phyloP scores from a whole-genome alignment of 2,888 invertebrate species.

The Hartigia nigra region DNA sequence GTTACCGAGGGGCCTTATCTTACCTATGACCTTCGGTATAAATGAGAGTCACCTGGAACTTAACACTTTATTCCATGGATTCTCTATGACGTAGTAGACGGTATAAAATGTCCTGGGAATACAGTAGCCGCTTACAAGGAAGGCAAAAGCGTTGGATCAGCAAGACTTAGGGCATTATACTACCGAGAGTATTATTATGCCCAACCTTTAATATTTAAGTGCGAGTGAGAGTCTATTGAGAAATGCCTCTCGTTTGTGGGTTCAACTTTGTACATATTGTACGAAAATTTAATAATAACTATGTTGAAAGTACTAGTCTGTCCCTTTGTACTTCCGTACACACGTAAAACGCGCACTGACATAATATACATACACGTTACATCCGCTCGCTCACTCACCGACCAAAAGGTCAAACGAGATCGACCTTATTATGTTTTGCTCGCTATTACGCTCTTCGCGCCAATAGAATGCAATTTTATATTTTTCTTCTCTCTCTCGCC shows the following conservation, averaged over 20 bases:
- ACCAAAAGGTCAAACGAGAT: neutral
- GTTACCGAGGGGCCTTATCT: neutral
- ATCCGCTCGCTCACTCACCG: neutral
- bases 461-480: neutral
- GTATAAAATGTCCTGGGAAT: conserved; percentile 46
- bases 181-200: conserved; percentile 66
- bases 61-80: neutral
- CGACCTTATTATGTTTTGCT: neutral
- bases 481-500: neutral
- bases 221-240: conserved; percentile 62
- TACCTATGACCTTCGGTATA: neutral
- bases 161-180: conserved; percentile 67
- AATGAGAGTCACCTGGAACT: neutral
- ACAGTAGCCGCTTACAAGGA: conserved; percentile 59
- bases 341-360: conserved; percentile 10
- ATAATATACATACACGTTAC: conserved; percentile 1
- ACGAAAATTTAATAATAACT: conserved; percentile 59
- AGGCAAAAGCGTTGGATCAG: conserved; percentile 63
- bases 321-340: conserved; percentile 59
- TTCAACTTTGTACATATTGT: conserved; percentile 63
- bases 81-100: neutral
- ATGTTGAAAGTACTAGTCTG: conserved; percentile 65
- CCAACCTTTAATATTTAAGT: conserved; percentile 66
- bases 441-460: neutral
- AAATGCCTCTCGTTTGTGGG: conserved; percentile 64